These are phyloP conservation scores for Kryptolebias ocellatus DNA, from an alignment of 2,797 vertebrate species.

Conservation along the genomic window DNA sequence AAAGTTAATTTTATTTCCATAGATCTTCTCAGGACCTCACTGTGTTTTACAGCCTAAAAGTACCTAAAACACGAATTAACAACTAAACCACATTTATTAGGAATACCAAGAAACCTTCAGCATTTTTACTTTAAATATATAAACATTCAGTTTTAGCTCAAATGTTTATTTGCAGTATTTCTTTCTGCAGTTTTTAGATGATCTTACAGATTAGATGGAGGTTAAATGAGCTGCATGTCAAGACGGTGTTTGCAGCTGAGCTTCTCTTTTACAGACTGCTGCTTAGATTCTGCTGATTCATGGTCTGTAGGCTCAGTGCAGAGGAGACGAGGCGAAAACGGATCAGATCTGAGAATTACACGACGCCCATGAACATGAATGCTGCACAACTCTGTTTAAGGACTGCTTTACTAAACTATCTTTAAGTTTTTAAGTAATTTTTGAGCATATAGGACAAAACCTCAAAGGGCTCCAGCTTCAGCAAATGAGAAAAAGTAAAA, in stretches of 20 bases:
- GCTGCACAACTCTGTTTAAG: no score
- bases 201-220: neutral
- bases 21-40: no score
- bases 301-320: slow-evolving; percentile 20
- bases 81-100: no score
- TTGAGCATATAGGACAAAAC: no score
- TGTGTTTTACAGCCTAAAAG: no score
- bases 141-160: neutral
- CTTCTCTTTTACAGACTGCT: slow-evolving; percentile 18
- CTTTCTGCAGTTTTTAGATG: no score
- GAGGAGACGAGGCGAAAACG: slow-evolving; percentile 10
- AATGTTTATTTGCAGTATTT: neutral
- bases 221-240: neutral
- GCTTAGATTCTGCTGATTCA: slow-evolving; percentile 53
- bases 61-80: no score
- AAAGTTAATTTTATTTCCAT: no score
- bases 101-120: neutral
- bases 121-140: neutral
- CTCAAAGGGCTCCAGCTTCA: no score
- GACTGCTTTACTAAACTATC: no score
- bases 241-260: slow-evolving; percentile 19
- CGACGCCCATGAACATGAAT: neutral
- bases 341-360: neutral
- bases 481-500: no score
- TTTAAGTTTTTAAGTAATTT: no score